Conservation (phyloP, 2,797 vertebrate genomes). For the Sebastes miniatus region DNA sequence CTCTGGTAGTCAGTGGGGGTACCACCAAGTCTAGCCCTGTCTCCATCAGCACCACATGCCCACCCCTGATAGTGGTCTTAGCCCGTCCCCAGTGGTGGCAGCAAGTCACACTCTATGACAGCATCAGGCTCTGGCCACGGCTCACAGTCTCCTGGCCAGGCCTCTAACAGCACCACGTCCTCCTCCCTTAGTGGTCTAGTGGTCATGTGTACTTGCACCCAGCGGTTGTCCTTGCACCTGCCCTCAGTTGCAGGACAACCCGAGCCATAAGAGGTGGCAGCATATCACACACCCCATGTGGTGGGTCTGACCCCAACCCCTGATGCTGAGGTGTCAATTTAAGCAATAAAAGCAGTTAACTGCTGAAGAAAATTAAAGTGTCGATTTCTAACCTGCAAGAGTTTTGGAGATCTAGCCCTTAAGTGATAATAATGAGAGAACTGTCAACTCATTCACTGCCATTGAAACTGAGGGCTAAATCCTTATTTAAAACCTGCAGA, state of each 20-base stretch:
- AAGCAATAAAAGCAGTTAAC: not conserved
- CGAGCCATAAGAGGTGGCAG: not conserved
- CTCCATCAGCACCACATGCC: not conserved
- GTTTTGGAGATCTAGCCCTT: not conserved
- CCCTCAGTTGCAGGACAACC: not conserved
- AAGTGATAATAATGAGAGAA: not conserved
- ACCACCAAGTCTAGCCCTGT: not conserved
- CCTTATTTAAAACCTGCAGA: not conserved
- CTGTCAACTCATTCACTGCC: not conserved
- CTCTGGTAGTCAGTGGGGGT: not conserved
- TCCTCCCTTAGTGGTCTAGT: not conserved
- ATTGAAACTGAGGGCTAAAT: not conserved
- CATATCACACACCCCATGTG: not conserved
- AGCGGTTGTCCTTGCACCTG: not conserved
- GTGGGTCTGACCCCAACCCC: not conserved
- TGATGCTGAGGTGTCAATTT: not conserved
- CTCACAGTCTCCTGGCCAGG: not conserved
- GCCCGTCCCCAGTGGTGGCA: not conserved
- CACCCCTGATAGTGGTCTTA: not conserved
- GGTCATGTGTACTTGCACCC: not conserved
- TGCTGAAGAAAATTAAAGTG: not conserved
- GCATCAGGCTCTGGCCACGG: not conserved
- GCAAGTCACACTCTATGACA: not conserved
- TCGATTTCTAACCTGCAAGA: not conserved
- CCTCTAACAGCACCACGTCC: not conserved